phyloP scores from a whole-genome alignment of 2,113 vertebrate genomes.

The Pan paniscus region DNA sequence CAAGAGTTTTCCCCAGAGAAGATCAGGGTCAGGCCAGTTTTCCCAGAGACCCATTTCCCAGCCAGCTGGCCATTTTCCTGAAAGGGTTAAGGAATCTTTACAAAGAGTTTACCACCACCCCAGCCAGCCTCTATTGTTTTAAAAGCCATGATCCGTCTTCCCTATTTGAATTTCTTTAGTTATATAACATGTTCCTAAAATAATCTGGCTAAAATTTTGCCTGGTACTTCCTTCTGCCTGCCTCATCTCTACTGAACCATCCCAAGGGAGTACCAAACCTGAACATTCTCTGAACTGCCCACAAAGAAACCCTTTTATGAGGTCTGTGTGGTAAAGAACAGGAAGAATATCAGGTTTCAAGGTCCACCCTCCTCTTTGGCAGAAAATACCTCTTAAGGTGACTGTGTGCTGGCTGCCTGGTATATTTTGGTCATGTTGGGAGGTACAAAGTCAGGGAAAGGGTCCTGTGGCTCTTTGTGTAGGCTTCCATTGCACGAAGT shows the following conservation, averaged over 20 bases:
- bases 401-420: not conserved
- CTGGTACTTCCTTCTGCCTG: not conserved
- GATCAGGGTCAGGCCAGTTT: not conserved
- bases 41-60: not conserved
- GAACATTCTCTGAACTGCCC: not conserved
- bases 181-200: slow-evolving; percentile 8
- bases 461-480: not conserved
- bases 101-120: not conserved
- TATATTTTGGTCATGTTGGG: not conserved
- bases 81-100: not conserved
- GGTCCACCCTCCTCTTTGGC: not conserved
- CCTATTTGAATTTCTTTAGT: not conserved
- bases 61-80: not conserved
- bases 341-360: not conserved
- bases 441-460: not conserved
- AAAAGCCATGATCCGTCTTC: not conserved
- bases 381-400: not conserved
- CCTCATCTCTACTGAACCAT: not conserved
- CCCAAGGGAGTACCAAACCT: not conserved
- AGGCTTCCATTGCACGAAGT: not conserved
- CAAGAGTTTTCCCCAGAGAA: not conserved
- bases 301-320: not conserved
- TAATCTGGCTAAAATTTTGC: not conserved
- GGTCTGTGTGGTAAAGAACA: not conserved
- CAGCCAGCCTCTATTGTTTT: not conserved